Evolutionary conservation across 2,888 invertebrate species (phyloP).

Genomic region (Amblyteles armatorius): DNA sequence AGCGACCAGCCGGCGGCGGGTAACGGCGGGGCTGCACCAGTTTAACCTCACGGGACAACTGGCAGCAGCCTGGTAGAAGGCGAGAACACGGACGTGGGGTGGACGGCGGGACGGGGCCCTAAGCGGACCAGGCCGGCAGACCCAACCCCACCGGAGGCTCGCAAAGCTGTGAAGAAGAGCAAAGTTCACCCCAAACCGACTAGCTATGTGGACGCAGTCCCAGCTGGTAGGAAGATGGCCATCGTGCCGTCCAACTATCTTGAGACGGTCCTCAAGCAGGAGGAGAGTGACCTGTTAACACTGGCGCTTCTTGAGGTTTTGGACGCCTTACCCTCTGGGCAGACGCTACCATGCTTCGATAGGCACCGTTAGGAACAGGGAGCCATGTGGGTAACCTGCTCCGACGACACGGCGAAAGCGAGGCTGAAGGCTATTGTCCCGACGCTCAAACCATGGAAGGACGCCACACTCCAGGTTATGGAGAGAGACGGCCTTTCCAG

Average conservation of each 20-base stretch:
- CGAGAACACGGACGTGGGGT: no score
- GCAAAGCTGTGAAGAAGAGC: conserved; percentile 23
- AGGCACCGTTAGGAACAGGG: conserved; percentile 11
- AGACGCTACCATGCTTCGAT: conserved; percentile 9
- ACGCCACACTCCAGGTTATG: no score
- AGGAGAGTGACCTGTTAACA: background rate
- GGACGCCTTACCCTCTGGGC: conserved; percentile 10
- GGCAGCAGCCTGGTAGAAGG: no score
- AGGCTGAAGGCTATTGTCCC: no score
- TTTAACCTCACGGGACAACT: no score
- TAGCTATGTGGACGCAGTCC: background rate
- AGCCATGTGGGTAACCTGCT: background rate
- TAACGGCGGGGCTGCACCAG: no score
- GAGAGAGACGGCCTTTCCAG: no score
- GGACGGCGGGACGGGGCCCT: no score
- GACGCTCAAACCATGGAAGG: no score
- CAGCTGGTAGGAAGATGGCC: background rate
- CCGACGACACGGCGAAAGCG: conserved; percentile 19
- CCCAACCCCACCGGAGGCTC: no score
- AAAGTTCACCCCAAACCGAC: conserved; percentile 1
- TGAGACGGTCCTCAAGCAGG: background rate
- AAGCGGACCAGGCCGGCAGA: no score
- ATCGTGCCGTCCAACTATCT: conserved; percentile 3
- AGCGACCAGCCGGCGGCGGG: no score
- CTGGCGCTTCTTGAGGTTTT: conserved; percentile 21